phyloP scores from a whole-genome alignment of 2,888 invertebrate genomes.

The Therioaphis trifolii region DNA sequence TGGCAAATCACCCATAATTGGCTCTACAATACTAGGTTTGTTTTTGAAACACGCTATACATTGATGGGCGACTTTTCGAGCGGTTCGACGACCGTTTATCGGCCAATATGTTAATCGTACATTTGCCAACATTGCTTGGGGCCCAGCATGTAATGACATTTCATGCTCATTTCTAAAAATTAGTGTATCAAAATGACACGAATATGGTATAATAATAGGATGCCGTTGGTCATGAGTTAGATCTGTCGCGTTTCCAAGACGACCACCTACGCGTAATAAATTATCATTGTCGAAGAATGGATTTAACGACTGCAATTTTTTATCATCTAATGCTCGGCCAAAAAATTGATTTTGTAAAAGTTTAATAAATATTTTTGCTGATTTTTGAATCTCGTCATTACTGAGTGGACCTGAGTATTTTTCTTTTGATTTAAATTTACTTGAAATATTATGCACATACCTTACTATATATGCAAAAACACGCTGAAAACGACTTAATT shows the following conservation, averaged over 20 bases:
- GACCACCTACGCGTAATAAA: neutral
- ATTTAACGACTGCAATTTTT: neutral
- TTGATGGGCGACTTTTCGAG: neutral
- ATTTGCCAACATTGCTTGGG: neutral
- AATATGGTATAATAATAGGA: neutral
- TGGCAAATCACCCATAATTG: slow-evolving; percentile 1
- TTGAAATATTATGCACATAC: no score
- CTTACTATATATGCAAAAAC: no score
- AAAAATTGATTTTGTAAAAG: neutral
- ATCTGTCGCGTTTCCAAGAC: neutral
- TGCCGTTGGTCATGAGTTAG: neutral
- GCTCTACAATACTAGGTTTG: neutral
- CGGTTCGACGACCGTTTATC: neutral
- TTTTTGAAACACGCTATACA: neutral
- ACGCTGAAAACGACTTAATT: no score
- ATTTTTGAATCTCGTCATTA: neutral
- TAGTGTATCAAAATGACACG: neutral
- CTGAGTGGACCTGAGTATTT: no score
- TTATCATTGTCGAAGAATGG: neutral
- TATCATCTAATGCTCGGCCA: neutral
- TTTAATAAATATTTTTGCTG: neutral
- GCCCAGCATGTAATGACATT: neutral
- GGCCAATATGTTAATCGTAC: neutral
- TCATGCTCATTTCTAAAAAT: neutral
- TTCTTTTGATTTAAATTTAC: no score